Evolutionary conservation across 2,888 invertebrate species (phyloP), one percentile per base, ranked within the genome.

Genomic region (Dromius quadrimaculatus): DNA sequence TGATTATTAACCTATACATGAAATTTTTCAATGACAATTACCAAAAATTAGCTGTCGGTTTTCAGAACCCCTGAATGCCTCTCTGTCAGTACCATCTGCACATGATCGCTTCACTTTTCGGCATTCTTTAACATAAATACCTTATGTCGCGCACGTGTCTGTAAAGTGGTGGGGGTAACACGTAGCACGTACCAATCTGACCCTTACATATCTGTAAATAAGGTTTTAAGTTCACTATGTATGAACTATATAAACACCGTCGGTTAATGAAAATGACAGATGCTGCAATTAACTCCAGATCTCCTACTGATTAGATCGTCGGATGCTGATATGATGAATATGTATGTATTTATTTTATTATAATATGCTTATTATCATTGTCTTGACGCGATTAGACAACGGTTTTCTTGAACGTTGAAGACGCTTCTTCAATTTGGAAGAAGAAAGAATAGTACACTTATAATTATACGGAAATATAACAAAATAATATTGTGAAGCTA

Each of bases 221-320:
- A 54, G 34, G 57, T 54, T 45, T 28, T 17, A 34, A 38, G 45
- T 34, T 47, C 15, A 34, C 36, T n/a, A n/a, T 64, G 45, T 62
- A 43, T 41, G 61, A 8, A 45, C 54, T 63, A 47, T 38, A 54
- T n/a, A n/a, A n/a, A n/a, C 65, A 71, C 71, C 72, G 74, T 75
- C 77, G 76, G 77, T 75, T 77, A 75, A 74, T 74, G 73, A 75
- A 76, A 78, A 75, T 79, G 79, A 79, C 79, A 80, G 80, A 80
- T 80, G 80, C 78, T 76, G 77, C 78, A 80, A 80, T 80, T 80
- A 80, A 79, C 74, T 71, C 54, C 74, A 78, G 78, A 78, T 78
- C 77, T 73, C 74, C 74, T 71, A 69, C 71, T 75, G 80, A 80
- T 79, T 78, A 80, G 79, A 79, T 79, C 72, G 73, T 70, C 62